These are phyloP conservation scores for Sminthurides bifidus DNA, from an alignment of 1,140 invertebrate genomes.

Conservation along the genomic window DNA sequence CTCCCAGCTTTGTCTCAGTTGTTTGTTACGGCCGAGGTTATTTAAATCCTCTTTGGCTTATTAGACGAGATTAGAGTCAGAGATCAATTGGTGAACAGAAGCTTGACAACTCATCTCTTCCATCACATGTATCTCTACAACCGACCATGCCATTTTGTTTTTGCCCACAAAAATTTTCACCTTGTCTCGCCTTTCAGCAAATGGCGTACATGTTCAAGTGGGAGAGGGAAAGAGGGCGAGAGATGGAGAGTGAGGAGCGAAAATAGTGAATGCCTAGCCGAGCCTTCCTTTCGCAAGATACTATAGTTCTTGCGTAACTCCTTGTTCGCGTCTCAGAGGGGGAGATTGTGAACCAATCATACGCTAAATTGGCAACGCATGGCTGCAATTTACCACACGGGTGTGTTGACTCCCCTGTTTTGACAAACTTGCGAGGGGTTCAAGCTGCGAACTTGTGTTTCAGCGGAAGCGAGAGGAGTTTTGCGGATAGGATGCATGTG, in stretches of 20 bases:
- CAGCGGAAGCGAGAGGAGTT: too few species aligned
- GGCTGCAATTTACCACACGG: not conserved
- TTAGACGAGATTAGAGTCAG: slow-evolving; percentile 27
- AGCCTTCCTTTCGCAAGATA: not conserved
- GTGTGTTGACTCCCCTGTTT: not conserved
- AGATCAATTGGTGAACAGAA: slow-evolving; percentile 26
- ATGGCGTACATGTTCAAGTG: not conserved
- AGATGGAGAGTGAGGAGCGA: not conserved
- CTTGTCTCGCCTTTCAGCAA: not conserved
- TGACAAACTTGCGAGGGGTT: not conserved
- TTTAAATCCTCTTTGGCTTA: slow-evolving; percentile 29
- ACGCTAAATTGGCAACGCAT: not conserved
- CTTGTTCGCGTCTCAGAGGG: not conserved
- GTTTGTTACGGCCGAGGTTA: not conserved
- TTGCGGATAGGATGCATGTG: slow-evolving; percentile 4
- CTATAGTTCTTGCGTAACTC: too few species aligned
- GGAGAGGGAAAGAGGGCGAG: not conserved
- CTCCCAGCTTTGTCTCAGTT: not conserved
- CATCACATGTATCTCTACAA: slow-evolving; percentile 1
- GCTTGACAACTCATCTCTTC: slow-evolving; percentile 27
- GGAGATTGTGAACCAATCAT: not conserved
- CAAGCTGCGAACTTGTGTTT: too few species aligned
- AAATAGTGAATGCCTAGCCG: not conserved
- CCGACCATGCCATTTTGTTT: not conserved
- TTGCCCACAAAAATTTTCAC: not conserved